Percentiles rank a stretch among this genome's conserved stretches.
Conservation (phyloP, 2,797 vertebrate genomes). For the Spheniscus humboldti region DNA sequence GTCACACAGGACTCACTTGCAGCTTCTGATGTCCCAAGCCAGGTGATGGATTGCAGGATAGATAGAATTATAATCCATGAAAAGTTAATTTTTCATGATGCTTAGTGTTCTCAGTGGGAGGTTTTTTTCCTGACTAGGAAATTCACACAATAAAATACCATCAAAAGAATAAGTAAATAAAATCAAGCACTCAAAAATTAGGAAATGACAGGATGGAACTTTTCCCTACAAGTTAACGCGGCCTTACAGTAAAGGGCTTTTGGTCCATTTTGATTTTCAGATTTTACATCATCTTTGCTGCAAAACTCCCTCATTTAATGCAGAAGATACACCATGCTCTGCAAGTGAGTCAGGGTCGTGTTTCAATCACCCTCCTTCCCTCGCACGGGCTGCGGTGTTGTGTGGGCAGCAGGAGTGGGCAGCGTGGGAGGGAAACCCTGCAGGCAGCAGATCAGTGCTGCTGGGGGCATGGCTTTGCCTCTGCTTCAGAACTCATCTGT, state of each 20-base stretch:
- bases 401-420: background rate
- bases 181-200: background rate
- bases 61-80: background rate
- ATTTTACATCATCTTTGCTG: background rate
- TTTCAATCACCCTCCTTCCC: background rate
- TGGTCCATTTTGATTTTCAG: background rate
- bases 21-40: background rate
- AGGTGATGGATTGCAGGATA: background rate
- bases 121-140: background rate
- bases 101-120: background rate
- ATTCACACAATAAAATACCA: background rate
- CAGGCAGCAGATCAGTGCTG: background rate
- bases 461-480: background rate
- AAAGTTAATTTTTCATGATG: background rate
- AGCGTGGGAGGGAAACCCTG: background rate
- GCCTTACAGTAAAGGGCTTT: background rate
- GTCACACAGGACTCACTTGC: background rate
- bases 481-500: background rate
- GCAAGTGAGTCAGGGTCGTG: background rate
- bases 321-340: background rate
- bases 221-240: background rate
- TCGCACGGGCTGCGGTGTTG: rapidly evolving
- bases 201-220: background rate
- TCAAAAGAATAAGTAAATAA: background rate
- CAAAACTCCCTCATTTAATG: background rate